Conservation (phyloP, 2,888 invertebrate genomes). For the Zootermopsis nevadensis region DNA sequence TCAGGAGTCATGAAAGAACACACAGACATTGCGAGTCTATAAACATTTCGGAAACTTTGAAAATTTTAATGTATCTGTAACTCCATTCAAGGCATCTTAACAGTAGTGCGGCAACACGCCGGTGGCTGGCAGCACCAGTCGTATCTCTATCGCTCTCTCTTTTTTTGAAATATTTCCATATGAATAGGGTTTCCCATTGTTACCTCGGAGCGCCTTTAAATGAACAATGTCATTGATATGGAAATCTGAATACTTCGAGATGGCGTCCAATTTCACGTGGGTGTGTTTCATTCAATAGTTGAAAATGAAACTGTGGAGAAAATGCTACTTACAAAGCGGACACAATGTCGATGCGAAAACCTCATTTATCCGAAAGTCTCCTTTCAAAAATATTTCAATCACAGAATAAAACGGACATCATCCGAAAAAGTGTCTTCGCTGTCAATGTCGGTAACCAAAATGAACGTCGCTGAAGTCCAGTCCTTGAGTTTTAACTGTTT, state of each 20-base stretch:
- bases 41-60: neutral
- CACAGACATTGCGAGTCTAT: neutral
- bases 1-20: neutral
- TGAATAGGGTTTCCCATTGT: constrained; percentile 30
- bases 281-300: constrained; percentile 35
- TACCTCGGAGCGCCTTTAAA: constrained; percentile 1
- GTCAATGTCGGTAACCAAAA: no score
- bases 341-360: constrained; percentile 5
- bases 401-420: no score
- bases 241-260: constrained; percentile 34
- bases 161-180: constrained; percentile 19
- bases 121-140: constrained; percentile 10
- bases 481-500: no score
- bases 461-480: no score
- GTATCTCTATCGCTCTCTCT: neutral
- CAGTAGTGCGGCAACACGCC: neutral
- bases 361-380: no score
- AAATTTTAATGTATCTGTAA: neutral
- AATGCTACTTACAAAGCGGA: constrained; percentile 19
- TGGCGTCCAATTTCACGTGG: constrained; percentile 22
- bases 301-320: constrained; percentile 21
- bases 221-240: constrained; percentile 39
- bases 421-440: no score
- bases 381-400: no score
- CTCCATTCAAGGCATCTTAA: neutral